Evolutionary conservation across 1,140 invertebrate genomes (phyloP).

Genomic region (Nasonia giraulti): DNA sequence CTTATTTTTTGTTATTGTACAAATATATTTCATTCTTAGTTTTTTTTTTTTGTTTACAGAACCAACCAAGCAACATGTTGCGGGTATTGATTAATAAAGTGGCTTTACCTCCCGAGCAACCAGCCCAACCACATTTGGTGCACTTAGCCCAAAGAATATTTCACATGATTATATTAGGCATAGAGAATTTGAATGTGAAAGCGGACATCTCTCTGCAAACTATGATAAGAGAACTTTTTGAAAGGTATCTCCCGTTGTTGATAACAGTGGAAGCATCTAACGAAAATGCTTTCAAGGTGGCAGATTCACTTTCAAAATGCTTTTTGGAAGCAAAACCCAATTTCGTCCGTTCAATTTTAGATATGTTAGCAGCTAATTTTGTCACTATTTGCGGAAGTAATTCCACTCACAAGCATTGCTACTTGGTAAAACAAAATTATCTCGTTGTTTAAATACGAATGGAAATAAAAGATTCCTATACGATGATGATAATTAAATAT

Average conservation of each 20-base stretch:
- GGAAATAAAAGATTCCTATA: conserved; percentile 27
- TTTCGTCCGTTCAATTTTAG: conserved; percentile 63
- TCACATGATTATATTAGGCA: conserved; percentile 66
- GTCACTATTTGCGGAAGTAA: conserved; percentile 62
- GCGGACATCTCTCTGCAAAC: conserved; percentile 65
- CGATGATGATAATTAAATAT: conserved; percentile 27
- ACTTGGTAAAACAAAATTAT: conserved; percentile 60
- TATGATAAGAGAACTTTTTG: conserved; percentile 65
- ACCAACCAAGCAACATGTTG: conserved; percentile 65
- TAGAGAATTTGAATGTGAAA: conserved; percentile 65
- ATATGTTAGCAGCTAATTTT: conserved; percentile 63
- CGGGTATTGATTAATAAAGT: conserved; percentile 63
- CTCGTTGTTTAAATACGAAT: conserved; percentile 15
- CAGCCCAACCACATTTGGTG: conserved; percentile 56
- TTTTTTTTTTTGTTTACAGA: conserved; percentile 58
- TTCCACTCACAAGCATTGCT: conserved; percentile 65
- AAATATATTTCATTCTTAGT: background rate
- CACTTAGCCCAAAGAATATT: conserved; percentile 66
- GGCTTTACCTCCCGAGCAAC: conserved; percentile 63
- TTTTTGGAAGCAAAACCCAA: conserved; percentile 63
- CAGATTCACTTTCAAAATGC: conserved; percentile 63
- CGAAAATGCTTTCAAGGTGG: conserved; percentile 58
- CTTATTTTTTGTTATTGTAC: conserved; percentile 43
- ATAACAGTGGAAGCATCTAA: conserved; percentile 55
- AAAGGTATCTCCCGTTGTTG: conserved; percentile 67